A percentile compares a stretch with the other conserved stretches of the same genome.
phyloP scores from a whole-genome alignment of 2,113 vertebrate species.

The Thunnus thynnus region DNA sequence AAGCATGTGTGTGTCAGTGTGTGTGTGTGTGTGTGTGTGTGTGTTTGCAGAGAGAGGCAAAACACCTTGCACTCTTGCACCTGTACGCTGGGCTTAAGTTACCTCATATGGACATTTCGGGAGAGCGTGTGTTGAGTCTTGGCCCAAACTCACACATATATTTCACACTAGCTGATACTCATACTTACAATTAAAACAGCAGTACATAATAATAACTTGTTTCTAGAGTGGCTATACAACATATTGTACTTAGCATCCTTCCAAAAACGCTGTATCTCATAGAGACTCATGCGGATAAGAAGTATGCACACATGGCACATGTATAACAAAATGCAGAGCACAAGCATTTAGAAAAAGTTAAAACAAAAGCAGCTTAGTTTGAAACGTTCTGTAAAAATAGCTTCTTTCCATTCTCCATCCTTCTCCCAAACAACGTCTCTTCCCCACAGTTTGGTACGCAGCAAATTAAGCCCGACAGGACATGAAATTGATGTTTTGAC shows the following conservation, averaged over 20 bases:
- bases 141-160: slow-evolving; percentile 31
- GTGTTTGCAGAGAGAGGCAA: slow-evolving; percentile 33
- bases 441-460: slow-evolving; percentile 23
- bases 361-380: slow-evolving; percentile 32
- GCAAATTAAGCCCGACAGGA: slow-evolving; percentile 61
- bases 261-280: too few relatives aligned
- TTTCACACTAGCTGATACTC: too few relatives aligned
- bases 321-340: neutral
- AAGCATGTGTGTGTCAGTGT: slow-evolving; percentile 43
- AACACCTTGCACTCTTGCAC: slow-evolving; percentile 85
- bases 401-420: slow-evolving; percentile 10
- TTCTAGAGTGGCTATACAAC: too few relatives aligned
- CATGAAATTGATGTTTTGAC: slow-evolving; percentile 72
- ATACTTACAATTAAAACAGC: too few relatives aligned
- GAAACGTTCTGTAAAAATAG: slow-evolving; percentile 32
- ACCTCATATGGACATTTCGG: slow-evolving; percentile 51
- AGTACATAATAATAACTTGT: too few relatives aligned
- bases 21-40: slow-evolving; percentile 38
- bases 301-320: neutral
- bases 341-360: neutral
- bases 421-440: slow-evolving; percentile 10
- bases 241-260: too few relatives aligned
- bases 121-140: slow-evolving; percentile 60
- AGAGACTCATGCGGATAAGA: neutral
- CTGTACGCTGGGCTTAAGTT: slow-evolving; percentile 79